A percentile compares a stretch with the other conserved stretches of the same genome.
These are phyloP conservation scores for Torymus aiolomorphi DNA, from an alignment of 2,888 invertebrate species.

Conservation along the genomic window DNA sequence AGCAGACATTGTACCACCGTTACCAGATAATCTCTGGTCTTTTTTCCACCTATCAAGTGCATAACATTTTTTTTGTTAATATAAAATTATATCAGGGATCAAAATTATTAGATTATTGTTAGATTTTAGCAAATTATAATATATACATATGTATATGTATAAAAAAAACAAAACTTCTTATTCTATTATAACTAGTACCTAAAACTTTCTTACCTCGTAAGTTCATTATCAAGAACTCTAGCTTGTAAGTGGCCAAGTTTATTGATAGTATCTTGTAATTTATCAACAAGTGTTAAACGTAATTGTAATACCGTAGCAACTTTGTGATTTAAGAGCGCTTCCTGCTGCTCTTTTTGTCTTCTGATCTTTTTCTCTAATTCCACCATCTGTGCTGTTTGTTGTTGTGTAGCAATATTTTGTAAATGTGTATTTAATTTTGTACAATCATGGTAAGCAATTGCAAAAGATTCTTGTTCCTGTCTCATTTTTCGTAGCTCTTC, in stretches of 20 bases:
- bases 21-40: constrained; percentile 94
- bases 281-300: constrained; percentile 84
- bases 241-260: constrained; percentile 84
- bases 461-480: constrained; percentile 90
- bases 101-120: neutral
- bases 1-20: constrained; percentile 90
- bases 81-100: neutral
- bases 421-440: constrained; percentile 86
- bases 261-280: constrained; percentile 85
- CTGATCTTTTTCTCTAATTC: constrained; percentile 82
- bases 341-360: constrained; percentile 84
- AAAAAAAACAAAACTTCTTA: too few species aligned
- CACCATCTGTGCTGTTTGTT: constrained; percentile 79
- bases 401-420: constrained; percentile 80
- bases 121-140: neutral
- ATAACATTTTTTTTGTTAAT: neutral
- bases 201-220: constrained; percentile 80
- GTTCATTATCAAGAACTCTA: constrained; percentile 90
- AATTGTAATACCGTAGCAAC: constrained; percentile 80
- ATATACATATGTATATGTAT: too few species aligned
- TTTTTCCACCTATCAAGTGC: constrained; percentile 86
- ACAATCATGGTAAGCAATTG: constrained; percentile 90
- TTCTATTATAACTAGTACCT: too few species aligned
- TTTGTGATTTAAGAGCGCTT: constrained; percentile 83
- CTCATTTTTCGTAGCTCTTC: constrained; percentile 86